A percentile compares a stretch with the other conserved stretches of the same genome.
phyloP scores from a whole-genome alignment of 2,888 invertebrate species.

The Phytoseiulus persimilis region DNA sequence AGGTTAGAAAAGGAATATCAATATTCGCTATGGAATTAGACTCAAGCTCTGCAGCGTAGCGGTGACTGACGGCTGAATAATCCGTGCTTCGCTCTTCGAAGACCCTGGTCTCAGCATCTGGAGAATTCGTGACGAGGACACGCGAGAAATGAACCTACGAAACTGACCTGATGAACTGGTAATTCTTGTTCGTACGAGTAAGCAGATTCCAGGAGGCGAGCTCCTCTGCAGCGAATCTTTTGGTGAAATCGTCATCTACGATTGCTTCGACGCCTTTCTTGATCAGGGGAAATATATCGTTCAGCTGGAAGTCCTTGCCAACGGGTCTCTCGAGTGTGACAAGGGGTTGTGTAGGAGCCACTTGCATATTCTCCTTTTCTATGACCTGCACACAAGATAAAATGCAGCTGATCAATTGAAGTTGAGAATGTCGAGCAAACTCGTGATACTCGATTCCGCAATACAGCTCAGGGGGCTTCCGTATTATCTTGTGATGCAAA shows the following conservation, averaged over 20 bases:
- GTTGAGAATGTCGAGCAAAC: too few relatives aligned
- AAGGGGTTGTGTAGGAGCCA: slow-evolving; percentile 30
- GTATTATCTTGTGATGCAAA: too few relatives aligned
- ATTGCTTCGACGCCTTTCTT: slow-evolving; percentile 59
- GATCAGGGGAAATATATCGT: slow-evolving; percentile 40
- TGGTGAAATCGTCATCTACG: slow-evolving; percentile 96
- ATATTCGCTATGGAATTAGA: too few relatives aligned
- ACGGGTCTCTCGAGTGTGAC: slow-evolving; percentile 27
- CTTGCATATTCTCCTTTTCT: slow-evolving; percentile 29
- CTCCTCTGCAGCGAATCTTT: slow-evolving; percentile 86
- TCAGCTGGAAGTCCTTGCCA: slow-evolving; percentile 41
- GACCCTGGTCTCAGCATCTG: too few relatives aligned
- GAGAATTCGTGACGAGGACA: too few relatives aligned
- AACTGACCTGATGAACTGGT: slow-evolving; percentile 41
- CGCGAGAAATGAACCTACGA: too few relatives aligned
- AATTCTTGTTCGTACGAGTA: slow-evolving; percentile 43
- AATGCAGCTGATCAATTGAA: too few relatives aligned
- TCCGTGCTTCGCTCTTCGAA: too few relatives aligned
- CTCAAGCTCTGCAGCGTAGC: too few relatives aligned
- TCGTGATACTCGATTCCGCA: neutral
- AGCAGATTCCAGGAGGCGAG: slow-evolving; percentile 44
- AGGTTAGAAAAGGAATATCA: too few relatives aligned
- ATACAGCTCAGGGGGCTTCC: neutral
- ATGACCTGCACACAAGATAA: neutral
- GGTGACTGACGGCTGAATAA: too few relatives aligned